These are phyloP conservation scores for Sparus aurata DNA, from an alignment of 2,797 vertebrate genomes.

Conservation along the genomic window DNA sequence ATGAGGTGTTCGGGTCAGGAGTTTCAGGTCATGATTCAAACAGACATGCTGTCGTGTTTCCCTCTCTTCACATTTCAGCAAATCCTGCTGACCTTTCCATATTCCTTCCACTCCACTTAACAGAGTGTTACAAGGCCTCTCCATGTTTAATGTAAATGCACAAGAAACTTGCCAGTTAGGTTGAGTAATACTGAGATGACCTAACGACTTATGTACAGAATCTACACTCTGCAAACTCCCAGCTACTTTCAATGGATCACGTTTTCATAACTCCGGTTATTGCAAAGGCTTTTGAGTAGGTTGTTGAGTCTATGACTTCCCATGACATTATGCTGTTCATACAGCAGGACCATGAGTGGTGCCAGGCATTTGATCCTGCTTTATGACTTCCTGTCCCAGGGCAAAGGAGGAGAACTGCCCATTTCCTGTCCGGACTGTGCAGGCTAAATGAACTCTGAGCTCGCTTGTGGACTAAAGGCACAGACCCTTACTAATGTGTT, in stretches of 20 bases:
- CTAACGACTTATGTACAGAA: not conserved
- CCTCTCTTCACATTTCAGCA: conserved; percentile 22
- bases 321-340: conserved; percentile 46
- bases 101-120: conserved; percentile 38
- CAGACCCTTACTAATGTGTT: conserved; percentile 18
- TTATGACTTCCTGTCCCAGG: conserved; percentile 79
- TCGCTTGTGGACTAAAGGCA: conserved; percentile 4
- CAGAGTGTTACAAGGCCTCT: conserved; percentile 14
- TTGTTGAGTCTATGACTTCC: conserved; percentile 46
- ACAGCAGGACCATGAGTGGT: conserved; percentile 38
- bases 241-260: conserved; percentile 1
- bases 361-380: conserved; percentile 73
- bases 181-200: not conserved
- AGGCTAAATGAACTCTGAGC: conserved; percentile 20
- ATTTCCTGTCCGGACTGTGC: conserved; percentile 64
- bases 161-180: not conserved
- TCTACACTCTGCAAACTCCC: not conserved
- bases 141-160: conserved; percentile 25
- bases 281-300: conserved; percentile 14
- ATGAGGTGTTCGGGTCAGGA: not conserved
- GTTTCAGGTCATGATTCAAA: conserved; percentile 24
- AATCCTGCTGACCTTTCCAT: conserved; percentile 41
- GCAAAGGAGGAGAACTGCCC: conserved; percentile 56
- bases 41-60: conserved; percentile 9
- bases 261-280: conserved; percentile 23